Evolutionary conservation across 2,113 vertebrate genomes (phyloP).

Genomic region (Notechis scutatus): DNA sequence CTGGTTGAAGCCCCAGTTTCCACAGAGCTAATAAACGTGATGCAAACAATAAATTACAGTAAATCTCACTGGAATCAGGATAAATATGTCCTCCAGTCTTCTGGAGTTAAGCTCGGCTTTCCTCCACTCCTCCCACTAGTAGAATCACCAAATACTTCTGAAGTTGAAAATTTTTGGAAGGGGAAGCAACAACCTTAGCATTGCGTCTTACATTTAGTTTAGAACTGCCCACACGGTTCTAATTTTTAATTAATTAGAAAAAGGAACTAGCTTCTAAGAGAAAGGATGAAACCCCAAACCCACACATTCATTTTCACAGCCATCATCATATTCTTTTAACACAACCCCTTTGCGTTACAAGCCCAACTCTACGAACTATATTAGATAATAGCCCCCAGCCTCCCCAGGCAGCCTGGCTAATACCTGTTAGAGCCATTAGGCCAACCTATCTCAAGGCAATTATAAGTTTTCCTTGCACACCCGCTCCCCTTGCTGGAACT

Average conservation of each 20-base stretch:
- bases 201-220: neutral
- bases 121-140: neutral
- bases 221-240: neutral
- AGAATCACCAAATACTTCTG: neutral
- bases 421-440: neutral
- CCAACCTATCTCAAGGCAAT: neutral
- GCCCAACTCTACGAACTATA: neutral
- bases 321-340: neutral
- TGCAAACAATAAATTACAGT: neutral
- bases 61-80: neutral
- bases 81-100: neutral
- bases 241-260: neutral
- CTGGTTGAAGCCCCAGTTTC: neutral
- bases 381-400: neutral
- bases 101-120: neutral
- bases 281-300: too few relatives aligned
- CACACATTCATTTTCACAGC: neutral
- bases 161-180: neutral
- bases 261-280: neutral
- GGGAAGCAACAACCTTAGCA: neutral
- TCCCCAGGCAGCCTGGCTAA: neutral
- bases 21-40: neutral
- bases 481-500: neutral
- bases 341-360: neutral
- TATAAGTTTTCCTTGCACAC: neutral